Base-by-base conservation (phyloP, 2,113 vertebrate genomes). In the Poeciliopsis turrubarensis region DNA sequence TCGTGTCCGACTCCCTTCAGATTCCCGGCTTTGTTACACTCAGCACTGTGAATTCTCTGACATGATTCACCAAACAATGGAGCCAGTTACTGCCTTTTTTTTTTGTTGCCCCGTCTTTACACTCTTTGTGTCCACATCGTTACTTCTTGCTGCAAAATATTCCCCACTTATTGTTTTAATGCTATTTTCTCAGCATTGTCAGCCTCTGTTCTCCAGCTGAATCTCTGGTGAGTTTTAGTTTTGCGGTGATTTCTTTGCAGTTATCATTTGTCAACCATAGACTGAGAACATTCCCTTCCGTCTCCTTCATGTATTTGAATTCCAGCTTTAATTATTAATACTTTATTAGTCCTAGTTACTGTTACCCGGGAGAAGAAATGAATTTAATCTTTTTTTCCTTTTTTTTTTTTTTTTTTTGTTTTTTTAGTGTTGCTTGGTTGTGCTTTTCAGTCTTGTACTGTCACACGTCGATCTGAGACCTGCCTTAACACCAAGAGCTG, bases 401-500 rank as follows among this genome's bases (percentile, higher is more conserved):
- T n/a, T n/a, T n/a, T n/a, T n/a, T 51, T 64, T n/a, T 30, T 73
- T 31, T 51, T 61, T 27, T 27, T 73, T 29, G 68, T 57, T 73
- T 61, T 27, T 83, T 80, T 80, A 60, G 67, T 74, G 41, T 73
- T 47, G 66, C 51, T 77, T 63, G 82, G 41, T 86, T 70, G 22
- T 57, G 51, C 25, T 76, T 67, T 72, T 26, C 62, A 77, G 37
- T 86, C 62, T 63, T 63, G 82, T 68, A 68, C 26, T 68, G 65
- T 80, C 73, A 75, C 60, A 73, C 74, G 68, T 81, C 62, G 70
- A 68, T 63, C 32, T 60, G 4, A 82, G 68, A 81, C 75, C 60
- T 91, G 91, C 91, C 92, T 92, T 89, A 90, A 90, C n/a, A 27
- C 62, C 57, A 73, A 84, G 47, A 72, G 73, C 78, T 70, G 27